Percentiles rank a stretch among this genome's conserved stretches.
Evolutionary conservation across 1,140 invertebrate genomes (phyloP).

Genomic region (Lepidotrigona ventralis): DNA sequence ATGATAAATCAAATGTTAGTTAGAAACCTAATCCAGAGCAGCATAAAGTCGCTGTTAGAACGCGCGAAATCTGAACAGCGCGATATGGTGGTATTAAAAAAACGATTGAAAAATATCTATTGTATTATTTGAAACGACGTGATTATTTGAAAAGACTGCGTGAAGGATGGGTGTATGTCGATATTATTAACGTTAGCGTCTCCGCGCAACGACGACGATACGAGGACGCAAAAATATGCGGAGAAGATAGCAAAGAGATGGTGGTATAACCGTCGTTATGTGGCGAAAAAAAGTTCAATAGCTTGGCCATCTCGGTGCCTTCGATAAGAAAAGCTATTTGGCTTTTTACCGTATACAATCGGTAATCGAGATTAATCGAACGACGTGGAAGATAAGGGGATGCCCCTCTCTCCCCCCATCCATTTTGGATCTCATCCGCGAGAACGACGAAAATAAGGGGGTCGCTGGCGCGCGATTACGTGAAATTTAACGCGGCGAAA

Average conservation of each 20-base stretch:
- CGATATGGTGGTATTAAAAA: too few relatives aligned
- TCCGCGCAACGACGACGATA: background rate
- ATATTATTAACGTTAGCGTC: background rate
- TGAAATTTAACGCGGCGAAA: slow-evolving; percentile 35
- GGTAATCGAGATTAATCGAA: slow-evolving; percentile 35
- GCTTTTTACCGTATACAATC: slow-evolving; percentile 31
- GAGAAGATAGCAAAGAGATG: too few relatives aligned
- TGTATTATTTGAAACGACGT: too few relatives aligned
- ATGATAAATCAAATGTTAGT: too few relatives aligned
- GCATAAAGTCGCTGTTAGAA: too few relatives aligned
- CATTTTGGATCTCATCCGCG: background rate
- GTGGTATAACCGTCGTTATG: background rate
- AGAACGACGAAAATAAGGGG: background rate
- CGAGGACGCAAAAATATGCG: background rate
- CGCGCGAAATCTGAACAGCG: too few relatives aligned
- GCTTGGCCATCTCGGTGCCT: background rate
- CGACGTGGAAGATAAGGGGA: slow-evolving; percentile 19
- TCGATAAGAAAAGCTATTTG: slow-evolving; percentile 30
- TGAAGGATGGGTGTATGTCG: background rate
- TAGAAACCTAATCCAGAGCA: too few relatives aligned
- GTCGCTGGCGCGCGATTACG: background rate
- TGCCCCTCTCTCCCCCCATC: background rate
- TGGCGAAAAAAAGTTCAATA: background rate
- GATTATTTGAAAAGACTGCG: background rate
- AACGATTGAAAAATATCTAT: background rate